phyloP scores from a whole-genome alignment of 2,797 vertebrate species.

The Liasis olivaceus region DNA sequence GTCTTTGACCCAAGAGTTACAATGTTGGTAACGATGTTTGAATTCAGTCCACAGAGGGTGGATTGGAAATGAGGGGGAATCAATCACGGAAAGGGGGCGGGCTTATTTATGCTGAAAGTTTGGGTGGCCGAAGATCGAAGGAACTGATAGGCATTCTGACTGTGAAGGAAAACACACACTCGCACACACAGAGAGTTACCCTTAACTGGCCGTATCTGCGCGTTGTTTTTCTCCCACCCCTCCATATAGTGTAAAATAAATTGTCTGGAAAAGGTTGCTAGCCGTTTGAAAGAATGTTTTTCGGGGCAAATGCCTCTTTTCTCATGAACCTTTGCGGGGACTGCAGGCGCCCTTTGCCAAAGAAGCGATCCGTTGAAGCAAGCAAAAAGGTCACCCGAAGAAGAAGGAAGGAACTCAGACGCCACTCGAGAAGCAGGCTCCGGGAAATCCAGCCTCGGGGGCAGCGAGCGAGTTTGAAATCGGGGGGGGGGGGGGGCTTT shows the following conservation, averaged over 20 bases:
- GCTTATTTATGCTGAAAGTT: neutral
- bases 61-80: neutral
- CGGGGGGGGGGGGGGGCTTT: accelerated
- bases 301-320: neutral
- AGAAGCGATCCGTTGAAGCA: slow-evolving; percentile 4
- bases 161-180: neutral
- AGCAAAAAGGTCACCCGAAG: neutral
- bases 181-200: neutral
- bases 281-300: neutral
- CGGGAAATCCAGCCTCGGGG: neutral
- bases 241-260: neutral
- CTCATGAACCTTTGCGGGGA: neutral
- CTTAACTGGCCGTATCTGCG: neutral
- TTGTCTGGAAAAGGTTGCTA: neutral
- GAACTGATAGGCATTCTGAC: neutral
- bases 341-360: neutral
- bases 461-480: neutral
- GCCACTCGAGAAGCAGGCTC: neutral
- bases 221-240: neutral
- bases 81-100: neutral
- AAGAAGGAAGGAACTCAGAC: neutral
- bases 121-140: neutral
- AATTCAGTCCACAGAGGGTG: neutral
- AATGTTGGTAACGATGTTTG: neutral
- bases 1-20: neutral